Evolutionary conservation across 2,797 vertebrate species (phyloP), one percentile per base, ranked within the genome.

Genomic region (Crossoptilon crossoptilon): DNA sequence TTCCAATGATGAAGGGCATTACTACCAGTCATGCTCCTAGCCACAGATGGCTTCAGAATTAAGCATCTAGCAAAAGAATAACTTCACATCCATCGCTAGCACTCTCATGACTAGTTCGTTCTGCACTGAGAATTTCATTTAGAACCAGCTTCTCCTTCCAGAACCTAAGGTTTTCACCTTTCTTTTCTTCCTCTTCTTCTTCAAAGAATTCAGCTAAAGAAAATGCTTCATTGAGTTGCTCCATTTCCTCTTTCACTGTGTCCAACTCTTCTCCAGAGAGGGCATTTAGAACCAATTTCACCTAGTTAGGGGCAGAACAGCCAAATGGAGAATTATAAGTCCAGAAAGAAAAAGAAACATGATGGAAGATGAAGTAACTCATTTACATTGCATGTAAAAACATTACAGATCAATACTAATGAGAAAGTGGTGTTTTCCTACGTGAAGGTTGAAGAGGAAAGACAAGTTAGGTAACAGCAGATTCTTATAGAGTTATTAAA

Each of bases 131-230:
- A 72, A 72, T 63, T 91, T 86, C 29, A 79, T 9, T 8, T 18
- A 87, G 49, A 84, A 85, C 5, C 29, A 88, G 59, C 26, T 82
- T 80, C 62, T 78, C 39, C 39, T 68, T 14, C 39, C 29, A 78
- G 13, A 75, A 89, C 17, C 26, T 35, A 16, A 5, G 31, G 31
- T 53, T 71, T 88, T 92, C 76, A 99, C 99, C 99, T 95, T 98
- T 98, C 75, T 95, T 97, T 85, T 99, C 98, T 13, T 99, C 98
- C 27, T 98, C 98, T 3, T 99, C 98, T 51, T 99, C 99, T 5
- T 99, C 99, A 59, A 98, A 99, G 92, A 99, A 99, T 96, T 99
- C 99, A 86, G 98, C 98, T 84, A 99, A 93, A 29, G 98, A 98
- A 98, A 99, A 99, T 0, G 98, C 97, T 94, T 98, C 98, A 96